phyloP scores from a whole-genome alignment of 2,113 vertebrate species.

The Mastomys coucha region DNA sequence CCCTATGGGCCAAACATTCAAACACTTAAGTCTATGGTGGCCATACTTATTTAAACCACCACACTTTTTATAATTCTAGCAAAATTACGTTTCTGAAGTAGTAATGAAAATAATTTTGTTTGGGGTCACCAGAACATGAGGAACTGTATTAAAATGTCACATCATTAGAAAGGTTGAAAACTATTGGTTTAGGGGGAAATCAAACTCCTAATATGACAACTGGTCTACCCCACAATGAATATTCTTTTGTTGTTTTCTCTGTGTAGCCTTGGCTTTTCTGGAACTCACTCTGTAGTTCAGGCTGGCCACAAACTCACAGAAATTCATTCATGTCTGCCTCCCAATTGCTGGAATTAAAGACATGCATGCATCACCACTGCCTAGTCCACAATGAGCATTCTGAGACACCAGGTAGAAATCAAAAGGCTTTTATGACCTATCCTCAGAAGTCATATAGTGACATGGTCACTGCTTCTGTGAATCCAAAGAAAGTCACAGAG shows the following conservation, averaged over 20 bases:
- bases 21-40: too few relatives aligned
- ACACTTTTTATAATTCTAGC: neutral
- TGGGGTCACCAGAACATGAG: neutral
- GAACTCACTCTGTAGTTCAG: neutral
- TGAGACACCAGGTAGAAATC: neutral
- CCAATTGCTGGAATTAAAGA: neutral
- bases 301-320: neutral
- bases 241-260: neutral
- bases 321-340: neutral
- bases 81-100: neutral
- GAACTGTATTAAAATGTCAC: neutral
- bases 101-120: neutral
- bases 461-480: neutral
- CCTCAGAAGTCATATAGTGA: neutral
- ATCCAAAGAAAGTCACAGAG: neutral
- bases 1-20: too few relatives aligned
- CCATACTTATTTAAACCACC: too few relatives aligned
- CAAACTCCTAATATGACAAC: neutral
- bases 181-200: neutral
- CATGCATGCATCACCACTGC: fast-evolving
- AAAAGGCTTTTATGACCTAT: neutral
- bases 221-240: neutral
- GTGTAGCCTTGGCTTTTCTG: neutral
- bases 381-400: neutral
- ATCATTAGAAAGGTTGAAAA: neutral